Conservation (phyloP, 2,797 vertebrate genomes). For the Odontamblyopus rebecca region DNA sequence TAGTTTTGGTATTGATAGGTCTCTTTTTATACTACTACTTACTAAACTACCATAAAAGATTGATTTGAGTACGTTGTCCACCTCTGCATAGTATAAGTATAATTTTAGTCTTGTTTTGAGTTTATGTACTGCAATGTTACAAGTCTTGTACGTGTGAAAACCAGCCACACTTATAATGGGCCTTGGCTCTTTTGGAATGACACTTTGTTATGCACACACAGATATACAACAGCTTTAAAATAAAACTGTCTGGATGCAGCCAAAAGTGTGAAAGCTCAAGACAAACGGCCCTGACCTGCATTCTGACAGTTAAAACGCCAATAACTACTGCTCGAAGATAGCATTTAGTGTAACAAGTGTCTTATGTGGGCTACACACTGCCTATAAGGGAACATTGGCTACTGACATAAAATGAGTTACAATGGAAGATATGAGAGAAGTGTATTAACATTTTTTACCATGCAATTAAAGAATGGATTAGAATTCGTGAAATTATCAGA, state of each 20-base stretch:
- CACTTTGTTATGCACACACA: constrained; percentile 31
- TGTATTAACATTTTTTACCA: constrained; percentile 20
- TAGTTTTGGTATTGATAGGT: too few species aligned
- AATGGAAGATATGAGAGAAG: neutral
- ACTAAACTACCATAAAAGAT: too few species aligned
- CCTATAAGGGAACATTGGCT: constrained; percentile 13
- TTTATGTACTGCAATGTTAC: constrained; percentile 20
- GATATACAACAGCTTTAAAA: constrained; percentile 19
- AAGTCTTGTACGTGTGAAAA: constrained; percentile 31
- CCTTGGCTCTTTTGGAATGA: constrained; percentile 23
- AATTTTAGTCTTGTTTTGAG: constrained; percentile 6
- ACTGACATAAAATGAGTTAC: constrained; percentile 10
- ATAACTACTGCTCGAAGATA: constrained; percentile 24
- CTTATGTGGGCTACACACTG: constrained; percentile 22
- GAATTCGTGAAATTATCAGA: constrained; percentile 12
- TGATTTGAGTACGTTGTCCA: neutral
- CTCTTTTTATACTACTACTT: too few species aligned
- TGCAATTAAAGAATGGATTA: constrained; percentile 1
- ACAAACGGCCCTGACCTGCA: constrained; percentile 15
- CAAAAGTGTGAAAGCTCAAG: constrained; percentile 26
- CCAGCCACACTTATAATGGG: constrained; percentile 30
- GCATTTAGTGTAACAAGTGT: constrained; percentile 26
- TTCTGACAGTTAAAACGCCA: constrained; percentile 22
- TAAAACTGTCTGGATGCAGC: constrained; percentile 11
- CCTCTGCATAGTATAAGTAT: neutral